phyloP scores from a whole-genome alignment of 2,113 vertebrate species.

The Sebastes fasciatus region DNA sequence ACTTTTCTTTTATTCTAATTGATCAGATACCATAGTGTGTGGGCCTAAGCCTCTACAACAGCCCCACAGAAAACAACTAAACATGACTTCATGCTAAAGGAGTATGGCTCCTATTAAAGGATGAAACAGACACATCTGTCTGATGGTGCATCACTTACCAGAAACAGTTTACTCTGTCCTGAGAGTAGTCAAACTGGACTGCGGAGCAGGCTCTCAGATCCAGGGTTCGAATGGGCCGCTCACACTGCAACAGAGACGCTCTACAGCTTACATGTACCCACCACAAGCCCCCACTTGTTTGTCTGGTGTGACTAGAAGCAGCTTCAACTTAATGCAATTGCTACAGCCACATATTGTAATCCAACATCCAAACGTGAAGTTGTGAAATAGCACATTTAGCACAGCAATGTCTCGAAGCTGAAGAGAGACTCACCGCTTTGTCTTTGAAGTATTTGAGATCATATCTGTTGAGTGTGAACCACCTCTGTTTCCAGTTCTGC shows the following conservation, averaged over 20 bases:
- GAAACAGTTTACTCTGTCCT: slow-evolving; percentile 96
- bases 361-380: neutral
- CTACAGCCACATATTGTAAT: neutral
- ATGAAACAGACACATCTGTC: too few relatives aligned
- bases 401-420: neutral
- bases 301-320: neutral
- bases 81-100: too few relatives aligned
- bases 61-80: too few relatives aligned
- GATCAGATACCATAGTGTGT: too few relatives aligned
- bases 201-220: slow-evolving; percentile 93
- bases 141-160: slow-evolving; percentile 86
- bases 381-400: neutral
- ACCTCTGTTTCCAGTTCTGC: slow-evolving; percentile 97
- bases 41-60: too few relatives aligned
- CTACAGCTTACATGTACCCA: neutral
- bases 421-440: slow-evolving; percentile 87
- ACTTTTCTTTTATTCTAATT: too few relatives aligned
- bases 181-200: slow-evolving; percentile 97
- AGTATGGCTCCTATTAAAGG: too few relatives aligned
- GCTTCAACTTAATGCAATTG: neutral
- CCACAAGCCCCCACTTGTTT: neutral
- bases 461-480: slow-evolving; percentile 95
- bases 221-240: slow-evolving; percentile 91
- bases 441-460: slow-evolving; percentile 98
- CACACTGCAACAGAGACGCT: slow-evolving; percentile 82